Evolutionary conservation across 2,888 invertebrate species (phyloP).

Genomic region (Tipula helvola): DNA sequence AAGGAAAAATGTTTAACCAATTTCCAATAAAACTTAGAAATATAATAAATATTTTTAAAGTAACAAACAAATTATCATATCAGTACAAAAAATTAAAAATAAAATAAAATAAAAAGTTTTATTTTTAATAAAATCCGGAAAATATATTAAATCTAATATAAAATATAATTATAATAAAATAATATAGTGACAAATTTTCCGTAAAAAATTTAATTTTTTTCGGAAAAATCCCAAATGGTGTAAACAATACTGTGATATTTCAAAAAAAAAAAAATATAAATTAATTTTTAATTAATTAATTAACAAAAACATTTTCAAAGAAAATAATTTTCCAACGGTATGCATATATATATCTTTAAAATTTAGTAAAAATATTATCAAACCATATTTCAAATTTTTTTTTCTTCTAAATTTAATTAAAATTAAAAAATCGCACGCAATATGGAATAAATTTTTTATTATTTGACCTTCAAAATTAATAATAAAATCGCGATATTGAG

Average conservation of each 20-base stretch:
- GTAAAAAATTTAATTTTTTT: background rate
- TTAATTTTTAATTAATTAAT: background rate
- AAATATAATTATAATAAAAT: background rate
- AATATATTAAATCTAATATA: background rate
- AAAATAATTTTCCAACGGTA: constrained; percentile 20
- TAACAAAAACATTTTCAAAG: background rate
- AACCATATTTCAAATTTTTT: background rate
- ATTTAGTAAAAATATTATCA: background rate
- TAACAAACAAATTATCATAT: constrained; percentile 4
- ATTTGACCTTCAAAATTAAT: constrained; percentile 18
- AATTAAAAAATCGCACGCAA: constrained; percentile 10
- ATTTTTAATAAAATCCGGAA: background rate
- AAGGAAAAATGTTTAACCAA: background rate
- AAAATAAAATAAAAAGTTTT: background rate
- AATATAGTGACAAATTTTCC: background rate
- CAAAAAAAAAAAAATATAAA: constrained; percentile 18
- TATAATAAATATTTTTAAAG: background rate
- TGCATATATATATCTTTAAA: constrained; percentile 11
- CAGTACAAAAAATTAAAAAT: background rate
- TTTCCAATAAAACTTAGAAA: background rate
- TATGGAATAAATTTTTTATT: constrained; percentile 11
- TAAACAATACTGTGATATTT: constrained; percentile 22
- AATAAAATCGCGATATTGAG: background rate
- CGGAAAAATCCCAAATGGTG: constrained; percentile 16
- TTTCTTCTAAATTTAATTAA: background rate